Evolutionary conservation across 2,113 vertebrate species (phyloP).

Genomic region (Phasianus colchicus): DNA sequence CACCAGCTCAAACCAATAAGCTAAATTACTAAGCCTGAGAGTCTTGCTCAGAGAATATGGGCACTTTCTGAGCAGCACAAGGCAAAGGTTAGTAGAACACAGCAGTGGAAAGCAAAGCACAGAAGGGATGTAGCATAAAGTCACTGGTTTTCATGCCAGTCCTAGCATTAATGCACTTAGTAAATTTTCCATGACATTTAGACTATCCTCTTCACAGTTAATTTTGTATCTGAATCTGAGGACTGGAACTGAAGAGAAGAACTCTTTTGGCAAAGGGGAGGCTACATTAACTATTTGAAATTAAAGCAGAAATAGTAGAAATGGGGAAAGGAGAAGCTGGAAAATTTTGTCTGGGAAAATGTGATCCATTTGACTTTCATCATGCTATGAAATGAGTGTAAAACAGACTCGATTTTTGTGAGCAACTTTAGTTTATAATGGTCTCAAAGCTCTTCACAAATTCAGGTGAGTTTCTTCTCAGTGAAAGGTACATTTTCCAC

Average conservation of each 20-base stretch:
- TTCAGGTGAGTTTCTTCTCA: neutral
- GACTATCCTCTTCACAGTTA: neutral
- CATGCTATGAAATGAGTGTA: neutral
- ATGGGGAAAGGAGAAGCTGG: neutral
- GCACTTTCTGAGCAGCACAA: slow-evolving; percentile 7
- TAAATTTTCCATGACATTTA: slow-evolving; percentile 1
- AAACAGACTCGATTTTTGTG: neutral
- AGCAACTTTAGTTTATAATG: neutral
- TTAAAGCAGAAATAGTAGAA: neutral
- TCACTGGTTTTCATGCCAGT: neutral
- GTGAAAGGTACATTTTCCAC: neutral
- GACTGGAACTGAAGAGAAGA: neutral
- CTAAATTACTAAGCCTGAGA: slow-evolving; percentile 42
- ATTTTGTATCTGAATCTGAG: neutral
- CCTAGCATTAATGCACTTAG: neutral
- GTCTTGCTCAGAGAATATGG: neutral
- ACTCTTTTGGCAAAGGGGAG: neutral
- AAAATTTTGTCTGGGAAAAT: neutral
- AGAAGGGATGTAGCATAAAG: neutral
- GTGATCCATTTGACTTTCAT: neutral
- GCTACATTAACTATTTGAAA: neutral
- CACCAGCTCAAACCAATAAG: slow-evolving; percentile 32
- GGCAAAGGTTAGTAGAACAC: neutral
- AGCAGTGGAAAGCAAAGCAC: slow-evolving; percentile 2
- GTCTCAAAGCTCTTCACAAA: neutral